Base-by-base conservation (phyloP, 2,113 vertebrate species). In the Eupsittula cactorum region DNA sequence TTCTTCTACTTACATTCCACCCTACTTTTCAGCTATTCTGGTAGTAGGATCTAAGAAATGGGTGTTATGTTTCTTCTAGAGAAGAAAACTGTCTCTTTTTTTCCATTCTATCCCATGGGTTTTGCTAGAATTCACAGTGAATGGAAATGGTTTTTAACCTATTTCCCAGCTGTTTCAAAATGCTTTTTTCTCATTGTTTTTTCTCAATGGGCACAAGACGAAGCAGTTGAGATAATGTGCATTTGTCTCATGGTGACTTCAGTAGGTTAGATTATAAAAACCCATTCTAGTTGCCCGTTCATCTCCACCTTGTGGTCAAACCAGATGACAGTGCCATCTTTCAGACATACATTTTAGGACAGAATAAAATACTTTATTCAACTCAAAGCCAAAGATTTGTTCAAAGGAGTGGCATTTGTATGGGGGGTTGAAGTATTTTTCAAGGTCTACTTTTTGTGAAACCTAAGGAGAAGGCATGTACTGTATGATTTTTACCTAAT, bases 221-320 rank as follows among this genome's bases (percentile, higher is more conserved):
- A 42, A 50, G 29, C 7, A 46, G 33, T 7, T 87, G 29, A 3
- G 5, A 37, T 46, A 57, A 78, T 11, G 27, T 21, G 10, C 33
- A 50, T 73, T 60, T 75, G 47, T 64, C 44, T 75, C 55, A 42
- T 16, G 18, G 17, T 67, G 70, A 79, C 33, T 13, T 47, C 39
- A 69, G 24, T 2, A 83, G 63, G 41, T 35, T n/a, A n/a, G 33
- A 59, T 35, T n/a, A n/a, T n/a, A 47, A 83, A 67, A 46, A 2
- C 0, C 1, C 23, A 5, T 20, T 46, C 31, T 37, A 28, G 29
- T 42, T 77, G 65, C 37, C 41, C n/a, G 46, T 86, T 65, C 75
- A 62, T 88, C 79, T 82, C 82, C 70, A 79, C 82, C 88, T 95
- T 80, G 88, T 92, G 88, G 85, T 79, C 85, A 87, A 79, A 85